phyloP scores from a whole-genome alignment of 2,888 invertebrate species.

The Apamea anceps region DNA sequence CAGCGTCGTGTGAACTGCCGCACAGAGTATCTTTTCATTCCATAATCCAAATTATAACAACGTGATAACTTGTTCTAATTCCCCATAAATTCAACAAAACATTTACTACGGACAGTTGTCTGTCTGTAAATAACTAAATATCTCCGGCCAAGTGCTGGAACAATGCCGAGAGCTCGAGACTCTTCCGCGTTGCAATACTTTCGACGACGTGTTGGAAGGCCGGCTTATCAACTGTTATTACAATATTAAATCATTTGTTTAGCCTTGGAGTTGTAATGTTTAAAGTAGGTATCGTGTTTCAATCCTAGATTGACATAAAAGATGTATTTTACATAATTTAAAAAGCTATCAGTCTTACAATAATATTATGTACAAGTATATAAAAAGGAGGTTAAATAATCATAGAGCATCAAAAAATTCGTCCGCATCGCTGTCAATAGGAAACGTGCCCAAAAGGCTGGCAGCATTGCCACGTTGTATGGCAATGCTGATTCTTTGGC shows the following conservation, averaged over 20 bases:
- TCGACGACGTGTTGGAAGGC: conserved; percentile 55
- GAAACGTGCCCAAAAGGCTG: no score
- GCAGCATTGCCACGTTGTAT: no score
- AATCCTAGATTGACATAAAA: no score
- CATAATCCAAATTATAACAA: conserved; percentile 3
- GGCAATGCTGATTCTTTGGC: no score
- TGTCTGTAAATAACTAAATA: conserved; percentile 68
- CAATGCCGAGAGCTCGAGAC: conserved; percentile 70
- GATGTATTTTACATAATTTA: no score
- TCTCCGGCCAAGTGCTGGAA: conserved; percentile 70
- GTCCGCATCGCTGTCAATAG: no score
- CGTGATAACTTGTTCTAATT: conserved; percentile 54
- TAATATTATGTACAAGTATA: no score
- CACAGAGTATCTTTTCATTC: conserved; percentile 4
- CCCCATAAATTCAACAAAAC: conserved; percentile 51
- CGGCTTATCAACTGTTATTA: conserved; percentile 58
- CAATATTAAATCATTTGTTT: conserved; percentile 44
- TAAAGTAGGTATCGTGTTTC: neutral
- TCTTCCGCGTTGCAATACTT: conserved; percentile 64
- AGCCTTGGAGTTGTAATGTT: conserved; percentile 22
- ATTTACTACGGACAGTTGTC: conserved; percentile 67
- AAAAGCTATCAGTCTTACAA: no score
- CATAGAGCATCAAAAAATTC: no score
- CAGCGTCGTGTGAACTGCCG: neutral
- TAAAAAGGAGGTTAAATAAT: no score